Base-by-base conservation (phyloP, 2,797 vertebrate genomes). In the Megalops cyprinoides region DNA sequence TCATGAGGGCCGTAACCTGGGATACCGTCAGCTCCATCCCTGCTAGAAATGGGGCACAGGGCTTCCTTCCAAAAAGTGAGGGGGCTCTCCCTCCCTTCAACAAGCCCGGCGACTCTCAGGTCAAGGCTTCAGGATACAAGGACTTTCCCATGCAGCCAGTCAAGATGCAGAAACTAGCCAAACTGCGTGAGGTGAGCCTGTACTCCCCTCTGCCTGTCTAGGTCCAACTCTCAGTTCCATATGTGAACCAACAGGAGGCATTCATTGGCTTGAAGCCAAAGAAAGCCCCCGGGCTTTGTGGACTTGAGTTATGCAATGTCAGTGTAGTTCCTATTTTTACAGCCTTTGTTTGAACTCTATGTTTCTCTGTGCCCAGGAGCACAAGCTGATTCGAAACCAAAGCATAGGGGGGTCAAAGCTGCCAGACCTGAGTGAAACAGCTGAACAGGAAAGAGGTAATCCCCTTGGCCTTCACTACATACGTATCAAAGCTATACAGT, bases 391-490 rank as follows among this genome's bases (percentile, higher is more conserved):
- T 87, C 94, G 98, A 87, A 97, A 96, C 91, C 97, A 98, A 90
- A 97, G 95, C 89, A 94, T 97, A 81, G 90, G 93, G 39, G 95
- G 95, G 85, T 95, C 96, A 86, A 98, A 97, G 89, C 95, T 99
- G 87, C 96, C 97, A 25, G 98, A 99, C 48, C 93, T 99, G 87
- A 98, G 95, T 84, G 98, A 99, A 94, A 94, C 94, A 0, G 94
- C 90, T 2, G 98, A 99, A 91, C 98, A 98, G 89, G 97, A 99
- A 88, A 97, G 95, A 97, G 97, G 98, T 98, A 88, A 73, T 51
- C 79, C 88, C 53, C 2, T 67, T 42, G 44, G 42, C 25, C 53
- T 71, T 8, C 42, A 25, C 25, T 71, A 12, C 18, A n/a, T 55
- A 39, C 65, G 65, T 2, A 34, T 18, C 28, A 8, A n/a, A 14